Evolutionary conservation across 1,140 invertebrate genomes (phyloP).

Genomic region (Drosophila subpulchrella): DNA sequence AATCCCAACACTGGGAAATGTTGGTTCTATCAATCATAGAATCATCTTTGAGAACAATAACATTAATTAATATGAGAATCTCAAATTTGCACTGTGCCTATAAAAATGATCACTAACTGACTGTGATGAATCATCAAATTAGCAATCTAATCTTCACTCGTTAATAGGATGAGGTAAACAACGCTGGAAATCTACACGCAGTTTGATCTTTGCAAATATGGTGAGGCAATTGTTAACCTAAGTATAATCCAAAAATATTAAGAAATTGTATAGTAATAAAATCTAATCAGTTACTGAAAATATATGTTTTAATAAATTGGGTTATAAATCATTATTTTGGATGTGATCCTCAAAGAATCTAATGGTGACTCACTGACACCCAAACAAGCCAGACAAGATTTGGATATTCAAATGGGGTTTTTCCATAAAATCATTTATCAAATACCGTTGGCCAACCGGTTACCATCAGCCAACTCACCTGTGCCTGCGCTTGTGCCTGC

Average conservation of each 20-base stretch:
- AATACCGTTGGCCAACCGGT: conserved; percentile 8
- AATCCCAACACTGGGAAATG: no score
- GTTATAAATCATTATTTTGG: not conserved
- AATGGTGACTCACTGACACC: not conserved
- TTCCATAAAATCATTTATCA: conserved; percentile 19
- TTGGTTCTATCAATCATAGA: not conserved
- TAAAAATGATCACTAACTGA: not conserved
- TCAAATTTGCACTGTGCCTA: not conserved
- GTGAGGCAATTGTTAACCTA: not conserved
- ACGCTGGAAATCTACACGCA: not conserved
- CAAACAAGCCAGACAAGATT: conserved; percentile 8
- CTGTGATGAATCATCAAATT: conserved; percentile 2
- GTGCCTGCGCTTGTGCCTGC: conserved; percentile 48
- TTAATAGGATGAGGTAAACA: not conserved
- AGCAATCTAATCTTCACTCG: conserved; percentile 2
- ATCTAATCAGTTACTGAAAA: not conserved
- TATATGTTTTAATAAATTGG: not conserved
- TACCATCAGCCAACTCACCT: conserved; percentile 37
- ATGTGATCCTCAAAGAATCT: not conserved
- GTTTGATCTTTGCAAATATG: not conserved
- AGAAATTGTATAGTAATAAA: no score
- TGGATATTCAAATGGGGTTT: conserved; percentile 8
- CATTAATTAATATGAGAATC: not conserved
- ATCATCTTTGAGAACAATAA: not conserved
- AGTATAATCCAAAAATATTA: not conserved